Base-by-base conservation (phyloP, 1,140 invertebrate species). In the Drosophila yakuba region DNA sequence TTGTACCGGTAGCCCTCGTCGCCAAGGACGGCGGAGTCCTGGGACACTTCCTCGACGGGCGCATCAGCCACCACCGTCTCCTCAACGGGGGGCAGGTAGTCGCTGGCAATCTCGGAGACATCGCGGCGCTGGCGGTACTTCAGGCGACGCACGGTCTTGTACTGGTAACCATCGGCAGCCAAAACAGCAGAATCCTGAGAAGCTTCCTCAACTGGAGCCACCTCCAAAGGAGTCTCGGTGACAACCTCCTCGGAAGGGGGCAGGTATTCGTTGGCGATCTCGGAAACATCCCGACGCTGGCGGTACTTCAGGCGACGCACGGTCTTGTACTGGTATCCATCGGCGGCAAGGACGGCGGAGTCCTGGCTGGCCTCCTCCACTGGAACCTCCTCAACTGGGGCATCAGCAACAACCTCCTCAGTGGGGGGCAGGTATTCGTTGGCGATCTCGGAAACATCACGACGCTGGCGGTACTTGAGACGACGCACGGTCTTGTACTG, bases 1-100 rank as follows among this genome's bases (percentile, higher is more conserved):
- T 91, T 91, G 72, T 91, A 91, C 39, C 61, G 56, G 71, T 91
- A 91, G 7, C 88, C 88, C 59, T 90, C 71, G 6, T 63, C 73
- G 14, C 60, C 82, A 2, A 90, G 72, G 10, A 83, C 57, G 23
- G 88, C 82, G 0, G 86, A 72, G 15, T 90, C 85, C 38, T 89
- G 78, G 12, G 62, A 28, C 17, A 43, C 51, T 43, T 84, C 80
- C 55, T 88, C 71, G 11, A 73, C 54, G 14, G 81, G 67, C 12
- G 44, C 52, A 32, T 80, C 72, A n/a, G 71, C 44, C 5, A 48
- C 68, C 11, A 58, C 55, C 54, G 82, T 41, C 51, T 86, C 76
- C 51, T 86, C 78, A 0, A 68, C 2, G 1, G 74, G 78, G 1
- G 78, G 82, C 58, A 86, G 56, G 51, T 84, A 88, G 2, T 84